A percentile compares a stretch with the other conserved stretches of the same genome.
phyloP scores from a whole-genome alignment of 2,888 invertebrate species.

The Hololepta plana region DNA sequence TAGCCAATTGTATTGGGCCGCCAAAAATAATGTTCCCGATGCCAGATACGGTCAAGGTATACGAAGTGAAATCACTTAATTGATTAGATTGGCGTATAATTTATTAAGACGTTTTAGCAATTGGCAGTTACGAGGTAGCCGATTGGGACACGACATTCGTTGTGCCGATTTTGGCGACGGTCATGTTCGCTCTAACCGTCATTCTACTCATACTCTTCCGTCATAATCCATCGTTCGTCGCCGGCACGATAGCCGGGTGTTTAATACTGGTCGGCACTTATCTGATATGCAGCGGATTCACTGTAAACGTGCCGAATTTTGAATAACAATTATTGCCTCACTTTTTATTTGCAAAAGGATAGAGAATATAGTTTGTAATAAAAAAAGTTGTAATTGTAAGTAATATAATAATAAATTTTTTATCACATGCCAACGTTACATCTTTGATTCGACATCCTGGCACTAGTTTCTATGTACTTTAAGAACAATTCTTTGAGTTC shows the following conservation, averaged over 20 bases:
- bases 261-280: constrained; percentile 27
- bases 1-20: too few relatives aligned
- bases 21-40: too few relatives aligned
- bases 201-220: constrained; percentile 27
- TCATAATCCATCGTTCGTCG: constrained; percentile 28
- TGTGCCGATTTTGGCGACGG: constrained; percentile 16
- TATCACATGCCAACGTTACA: not conserved
- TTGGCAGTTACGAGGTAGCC: too few relatives aligned
- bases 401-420: constrained; percentile 1
- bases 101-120: too few relatives aligned
- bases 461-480: constrained; percentile 44
- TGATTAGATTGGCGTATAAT: too few relatives aligned
- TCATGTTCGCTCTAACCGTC: constrained; percentile 19
- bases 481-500: constrained; percentile 40
- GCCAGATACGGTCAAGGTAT: too few relatives aligned
- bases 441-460: constrained; percentile 33
- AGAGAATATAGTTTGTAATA: not conserved
- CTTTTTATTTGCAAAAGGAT: not conserved
- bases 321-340: constrained; percentile 8
- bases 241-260: constrained; percentile 27
- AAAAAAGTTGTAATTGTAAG: not conserved
- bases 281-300: constrained; percentile 18
- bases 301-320: constrained; percentile 12
- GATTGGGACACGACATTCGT: constrained; percentile 13
- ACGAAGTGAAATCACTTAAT: too few relatives aligned